Conservation (phyloP, 2,797 vertebrate species). For the Gorsachius magnificus region DNA sequence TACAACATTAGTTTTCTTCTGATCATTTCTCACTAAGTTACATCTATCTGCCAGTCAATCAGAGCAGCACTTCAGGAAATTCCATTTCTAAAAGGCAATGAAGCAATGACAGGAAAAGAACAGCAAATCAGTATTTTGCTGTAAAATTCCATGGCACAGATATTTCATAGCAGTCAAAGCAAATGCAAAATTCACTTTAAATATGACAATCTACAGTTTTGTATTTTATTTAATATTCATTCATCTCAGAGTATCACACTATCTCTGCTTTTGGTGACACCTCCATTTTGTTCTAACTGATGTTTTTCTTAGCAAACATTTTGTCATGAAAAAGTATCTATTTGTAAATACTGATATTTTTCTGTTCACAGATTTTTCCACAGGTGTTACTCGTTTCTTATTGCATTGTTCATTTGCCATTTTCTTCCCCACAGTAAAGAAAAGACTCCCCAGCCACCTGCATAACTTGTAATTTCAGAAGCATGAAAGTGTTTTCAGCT, state of each 20-base stretch:
- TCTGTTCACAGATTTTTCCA: background rate
- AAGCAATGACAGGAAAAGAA: background rate
- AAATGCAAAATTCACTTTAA: background rate
- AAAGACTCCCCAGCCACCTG: background rate
- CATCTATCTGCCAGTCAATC: background rate
- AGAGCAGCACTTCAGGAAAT: background rate
- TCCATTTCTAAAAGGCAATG: background rate
- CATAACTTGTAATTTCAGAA: background rate
- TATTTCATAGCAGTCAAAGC: background rate
- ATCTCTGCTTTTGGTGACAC: conserved; percentile 51
- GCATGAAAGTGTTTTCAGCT: background rate
- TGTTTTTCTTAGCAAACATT: conserved; percentile 21
- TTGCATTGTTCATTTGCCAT: background rate
- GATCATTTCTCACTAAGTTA: background rate
- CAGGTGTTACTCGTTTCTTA: background rate
- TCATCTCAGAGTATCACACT: background rate
- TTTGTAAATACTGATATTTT: background rate
- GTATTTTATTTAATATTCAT: background rate
- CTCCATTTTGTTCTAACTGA: background rate
- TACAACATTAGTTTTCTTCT: background rate
- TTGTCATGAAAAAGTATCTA: background rate
- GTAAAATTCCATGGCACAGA: background rate
- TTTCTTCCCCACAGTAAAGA: background rate
- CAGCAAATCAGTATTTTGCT: background rate
- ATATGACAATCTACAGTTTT: background rate